phyloP scores from a whole-genome alignment of 2,888 invertebrate genomes.

The Spialia ferax region DNA sequence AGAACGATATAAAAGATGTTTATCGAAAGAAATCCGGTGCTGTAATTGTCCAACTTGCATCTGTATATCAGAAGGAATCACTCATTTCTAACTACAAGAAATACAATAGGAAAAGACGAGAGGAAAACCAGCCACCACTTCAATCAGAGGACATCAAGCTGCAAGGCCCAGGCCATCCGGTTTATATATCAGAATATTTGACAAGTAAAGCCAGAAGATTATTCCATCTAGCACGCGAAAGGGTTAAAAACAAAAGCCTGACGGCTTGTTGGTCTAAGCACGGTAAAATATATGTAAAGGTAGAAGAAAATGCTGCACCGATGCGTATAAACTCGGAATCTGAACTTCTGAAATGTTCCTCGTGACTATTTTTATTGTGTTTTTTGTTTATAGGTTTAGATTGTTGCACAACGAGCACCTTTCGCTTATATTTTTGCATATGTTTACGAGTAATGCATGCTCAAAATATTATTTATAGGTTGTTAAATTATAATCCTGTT shows the following conservation, averaged over 20 bases:
- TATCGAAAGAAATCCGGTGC: conserved; percentile 33
- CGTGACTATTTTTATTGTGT: not conserved
- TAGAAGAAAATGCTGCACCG: not conserved
- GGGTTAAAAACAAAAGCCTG: conserved; percentile 10
- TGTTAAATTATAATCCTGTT: too few relatives aligned
- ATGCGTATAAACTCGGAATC: not conserved
- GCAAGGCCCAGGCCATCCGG: conserved; percentile 26
- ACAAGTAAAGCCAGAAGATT: conserved; percentile 6
- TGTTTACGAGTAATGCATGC: too few relatives aligned
- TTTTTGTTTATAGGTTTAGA: too few relatives aligned
- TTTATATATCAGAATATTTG: conserved; percentile 20
- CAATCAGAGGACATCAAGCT: conserved; percentile 39
- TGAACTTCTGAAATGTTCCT: not conserved
- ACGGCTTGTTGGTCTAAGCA: not conserved
- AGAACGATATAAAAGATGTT: conserved; percentile 42
- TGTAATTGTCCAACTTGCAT: conserved; percentile 11
- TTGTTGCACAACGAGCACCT: too few relatives aligned
- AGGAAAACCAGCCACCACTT: conserved; percentile 39
- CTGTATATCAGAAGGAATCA: conserved; percentile 27
- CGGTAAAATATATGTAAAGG: conserved; percentile 15
- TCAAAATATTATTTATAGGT: too few relatives aligned
- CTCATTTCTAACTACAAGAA: not conserved
- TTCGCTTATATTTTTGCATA: too few relatives aligned
- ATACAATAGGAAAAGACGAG: conserved; percentile 28
- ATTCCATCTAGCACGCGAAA: conserved; percentile 3